Percentiles rank a stretch among this genome's conserved stretches.
Evolutionary conservation across 2,797 vertebrate genomes (phyloP).

Genomic region (Ctenopoma multispine): DNA sequence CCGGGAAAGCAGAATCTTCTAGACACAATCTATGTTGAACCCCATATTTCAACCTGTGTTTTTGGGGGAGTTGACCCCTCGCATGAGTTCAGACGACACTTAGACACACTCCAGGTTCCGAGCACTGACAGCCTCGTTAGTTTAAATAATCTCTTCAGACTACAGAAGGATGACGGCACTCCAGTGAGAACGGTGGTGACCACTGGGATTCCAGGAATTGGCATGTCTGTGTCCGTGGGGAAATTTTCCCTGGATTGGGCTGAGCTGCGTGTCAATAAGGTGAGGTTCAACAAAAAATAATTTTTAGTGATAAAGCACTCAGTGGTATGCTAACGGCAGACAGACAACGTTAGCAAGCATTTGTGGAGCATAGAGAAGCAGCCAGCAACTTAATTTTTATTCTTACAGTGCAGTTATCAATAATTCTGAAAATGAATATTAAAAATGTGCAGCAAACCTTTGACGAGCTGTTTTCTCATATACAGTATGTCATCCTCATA

Average conservation of each 20-base stretch:
- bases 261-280: slow-evolving; percentile 59
- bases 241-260: slow-evolving; percentile 82
- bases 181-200: slow-evolving; percentile 75
- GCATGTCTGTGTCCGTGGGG: slow-evolving; percentile 70
- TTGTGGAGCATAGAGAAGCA: background rate
- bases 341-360: background rate
- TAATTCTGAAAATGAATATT: too few relatives aligned
- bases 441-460: background rate
- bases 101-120: slow-evolving; percentile 13
- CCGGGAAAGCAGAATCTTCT: slow-evolving; percentile 74
- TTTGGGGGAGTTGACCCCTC: slow-evolving; percentile 61
- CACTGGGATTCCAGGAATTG: slow-evolving; percentile 78
- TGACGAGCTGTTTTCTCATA: background rate
- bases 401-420: too few relatives aligned
- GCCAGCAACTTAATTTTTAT: too few relatives aligned
- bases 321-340: background rate
- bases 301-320: background rate
- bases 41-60: slow-evolving; percentile 61
- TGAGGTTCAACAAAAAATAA: slow-evolving; percentile 29
- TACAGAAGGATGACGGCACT: slow-evolving; percentile 14
- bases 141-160: slow-evolving; percentile 73
- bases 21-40: slow-evolving; percentile 69
- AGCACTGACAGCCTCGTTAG: slow-evolving; percentile 38
- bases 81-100: slow-evolving; percentile 50
- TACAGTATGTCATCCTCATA: background rate